Evolutionary conservation across 2,113 vertebrate genomes (phyloP).

Genomic region (Phaethon lepturus): DNA sequence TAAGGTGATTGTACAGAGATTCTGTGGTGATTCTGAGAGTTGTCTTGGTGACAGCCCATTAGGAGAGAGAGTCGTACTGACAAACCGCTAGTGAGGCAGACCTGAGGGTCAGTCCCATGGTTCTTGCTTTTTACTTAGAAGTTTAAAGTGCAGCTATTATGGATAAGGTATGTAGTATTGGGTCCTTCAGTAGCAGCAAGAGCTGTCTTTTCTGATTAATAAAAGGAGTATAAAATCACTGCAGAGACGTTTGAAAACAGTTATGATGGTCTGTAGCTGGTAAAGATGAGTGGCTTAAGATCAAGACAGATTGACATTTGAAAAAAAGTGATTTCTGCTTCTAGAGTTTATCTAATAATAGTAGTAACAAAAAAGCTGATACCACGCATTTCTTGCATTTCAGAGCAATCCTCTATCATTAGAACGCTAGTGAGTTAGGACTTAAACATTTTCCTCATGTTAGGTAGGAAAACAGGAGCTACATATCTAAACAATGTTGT

Average conservation of each 20-base stretch:
- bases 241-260: not conserved
- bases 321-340: not conserved
- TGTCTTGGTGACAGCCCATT: slow-evolving; percentile 41
- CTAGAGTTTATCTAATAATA: not conserved
- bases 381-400: not conserved
- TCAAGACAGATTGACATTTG: not conserved
- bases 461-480: not conserved
- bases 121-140: not conserved
- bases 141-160: not conserved
- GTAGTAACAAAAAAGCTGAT: not conserved
- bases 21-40: not conserved
- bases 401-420: not conserved
- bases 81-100: not conserved
- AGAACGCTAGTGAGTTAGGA: not conserved
- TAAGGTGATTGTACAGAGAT: not conserved
- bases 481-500: not conserved
- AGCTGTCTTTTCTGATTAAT: not conserved
- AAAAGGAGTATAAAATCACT: not conserved
- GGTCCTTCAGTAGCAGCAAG: not conserved
- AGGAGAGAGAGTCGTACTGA: not conserved
- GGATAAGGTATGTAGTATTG: not conserved
- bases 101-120: not conserved
- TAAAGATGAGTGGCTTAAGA: not conserved
- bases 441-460: not conserved
- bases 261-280: not conserved